Percentiles rank a stretch among this genome's conserved stretches.
These are phyloP conservation scores for Takifugu flavidus DNA, from an alignment of 2,113 vertebrate species.

Conservation along the genomic window DNA sequence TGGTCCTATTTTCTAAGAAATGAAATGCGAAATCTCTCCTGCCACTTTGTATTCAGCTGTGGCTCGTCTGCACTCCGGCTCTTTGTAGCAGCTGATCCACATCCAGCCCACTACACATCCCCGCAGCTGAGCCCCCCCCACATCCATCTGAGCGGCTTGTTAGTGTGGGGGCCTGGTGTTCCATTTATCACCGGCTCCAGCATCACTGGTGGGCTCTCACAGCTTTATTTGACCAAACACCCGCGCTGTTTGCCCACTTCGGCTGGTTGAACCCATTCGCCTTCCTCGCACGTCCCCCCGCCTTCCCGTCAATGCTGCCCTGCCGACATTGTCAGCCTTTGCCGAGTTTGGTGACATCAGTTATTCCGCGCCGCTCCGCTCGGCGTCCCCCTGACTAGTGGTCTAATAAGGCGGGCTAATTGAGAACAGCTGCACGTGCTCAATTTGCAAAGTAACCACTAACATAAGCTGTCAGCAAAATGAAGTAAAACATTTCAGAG, in stretches of 20 bases:
- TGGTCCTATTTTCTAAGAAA: not conserved
- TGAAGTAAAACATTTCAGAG: not conserved
- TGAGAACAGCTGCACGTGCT: slow-evolving; percentile 1
- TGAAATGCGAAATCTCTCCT: no score
- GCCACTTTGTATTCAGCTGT: not conserved
- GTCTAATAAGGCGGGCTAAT: slow-evolving; percentile 7
- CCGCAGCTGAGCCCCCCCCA: slow-evolving; percentile 3
- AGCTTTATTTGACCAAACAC: no score
- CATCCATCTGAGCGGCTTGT: slow-evolving; percentile 8
- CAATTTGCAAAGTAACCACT: slow-evolving; percentile 1
- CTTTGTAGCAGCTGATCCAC: slow-evolving; percentile 10
- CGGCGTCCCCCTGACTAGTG: slow-evolving; percentile 2
- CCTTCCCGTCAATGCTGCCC: not conserved
- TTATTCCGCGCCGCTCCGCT: not conserved
- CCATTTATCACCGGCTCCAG: not conserved
- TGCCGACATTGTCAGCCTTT: not conserved
- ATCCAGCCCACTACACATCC: slow-evolving; percentile 3
- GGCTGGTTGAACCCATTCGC: not conserved
- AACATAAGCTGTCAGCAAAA: not conserved
- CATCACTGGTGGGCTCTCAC: slow-evolving; percentile 4
- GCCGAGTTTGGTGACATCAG: not conserved
- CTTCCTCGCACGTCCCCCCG: not conserved
- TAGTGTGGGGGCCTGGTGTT: slow-evolving; percentile 1
- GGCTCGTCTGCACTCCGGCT: not conserved
- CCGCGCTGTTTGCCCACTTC: not conserved